Base-by-base conservation (phyloP, 2,888 invertebrate genomes). In the Lochmaea capreae region DNA sequence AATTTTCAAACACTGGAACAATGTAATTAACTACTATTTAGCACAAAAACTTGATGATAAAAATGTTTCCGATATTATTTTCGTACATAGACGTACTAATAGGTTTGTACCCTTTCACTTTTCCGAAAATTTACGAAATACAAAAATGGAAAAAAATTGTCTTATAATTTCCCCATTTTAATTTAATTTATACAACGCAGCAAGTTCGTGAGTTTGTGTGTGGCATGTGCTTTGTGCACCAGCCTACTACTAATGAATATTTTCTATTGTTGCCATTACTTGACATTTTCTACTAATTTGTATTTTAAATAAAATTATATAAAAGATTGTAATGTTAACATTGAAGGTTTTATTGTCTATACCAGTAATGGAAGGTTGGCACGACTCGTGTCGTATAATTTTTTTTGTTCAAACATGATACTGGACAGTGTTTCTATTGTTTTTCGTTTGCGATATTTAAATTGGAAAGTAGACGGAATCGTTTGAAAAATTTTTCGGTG, bases 241-340 rank as follows among this genome's bases (percentile, higher is more conserved):
- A 71, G 69, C 77, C 78, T 78, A 78, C 78, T 63, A 65, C 67
- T 80, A 81, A 81, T 80, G 79, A 80, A 74, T 76, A 74, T 72
- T 73, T 73, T 61, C 73, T 71, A 76, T 76, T 76, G 76, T 76
- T 76, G 59, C 68, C 59, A 73, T 76, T 71, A 73, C 67, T 73
- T 76, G 76, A 76, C 73, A 74, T 76, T 76, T 72, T 76, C 72
- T 72, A 67, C 69, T 74, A 76, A 76, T 76, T 76, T 74, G 69
- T 76, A 72, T 33, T 33, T 61, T 59, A 59, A 62, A 69, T 22
- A 69, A 73, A 65, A 65, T 72, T 74, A 71, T 71, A 74, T 74
- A 74, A 74, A 74, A 67, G 0, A 74, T 74, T 52, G 71, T 67
- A 74, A 71, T 52, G 58, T 65, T 68, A 68, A 52, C 71, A 65